Evolutionary conservation across 2,113 vertebrate species (phyloP), one percentile per base, ranked within the genome.

Genomic region (Limnothrissa miodon): DNA sequence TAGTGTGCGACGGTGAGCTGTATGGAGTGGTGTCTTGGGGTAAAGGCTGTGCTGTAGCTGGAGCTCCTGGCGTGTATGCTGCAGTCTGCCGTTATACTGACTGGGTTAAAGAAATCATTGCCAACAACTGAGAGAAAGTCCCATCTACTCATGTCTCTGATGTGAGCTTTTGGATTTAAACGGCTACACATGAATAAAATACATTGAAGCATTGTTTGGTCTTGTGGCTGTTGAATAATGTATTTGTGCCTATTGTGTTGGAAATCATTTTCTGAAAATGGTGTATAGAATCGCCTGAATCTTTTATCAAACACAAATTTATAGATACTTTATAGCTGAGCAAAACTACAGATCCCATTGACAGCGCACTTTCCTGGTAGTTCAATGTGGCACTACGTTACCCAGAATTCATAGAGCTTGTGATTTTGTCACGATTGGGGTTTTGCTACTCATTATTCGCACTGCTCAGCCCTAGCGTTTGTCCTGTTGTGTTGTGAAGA

Each of bases 21-120:
- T 90, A 93, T 62, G 93, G 93, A 0, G 39, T 94, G 0, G 92
- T 94, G 6, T 93, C 90, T 51, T 94, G 92, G 91, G 93, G 91
- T 0, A 6, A 42, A 0, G 90, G 89, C 70, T 94, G 93, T 48
- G 90, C 91, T 4, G 0, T n/a, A 23, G 56, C 1, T 39, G 81
- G 66, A 39, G 85, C 83, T 15, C 92, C 93, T 10, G 91, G 90
- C 0, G 87, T 93, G 80, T 94, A 93, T 81, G 85, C 89, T 78
- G 91, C 91, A 36, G 90, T 94, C 46, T 91, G 88, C 78, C 91
- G 85, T 21, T 93, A 88, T 0, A 39, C 78, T 48, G 15, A 4
- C 25, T 94, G 93, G 92, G 90, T 94, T 78, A 0, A 81, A 25
- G 0, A 80, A 19, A 91, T 83, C 36, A 92, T 93, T 0, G 62